Percentiles rank a stretch among this genome's conserved stretches.
These are phyloP conservation scores for Dryococelus australis DNA, from an alignment of 2,888 invertebrate species.

Conservation along the genomic window DNA sequence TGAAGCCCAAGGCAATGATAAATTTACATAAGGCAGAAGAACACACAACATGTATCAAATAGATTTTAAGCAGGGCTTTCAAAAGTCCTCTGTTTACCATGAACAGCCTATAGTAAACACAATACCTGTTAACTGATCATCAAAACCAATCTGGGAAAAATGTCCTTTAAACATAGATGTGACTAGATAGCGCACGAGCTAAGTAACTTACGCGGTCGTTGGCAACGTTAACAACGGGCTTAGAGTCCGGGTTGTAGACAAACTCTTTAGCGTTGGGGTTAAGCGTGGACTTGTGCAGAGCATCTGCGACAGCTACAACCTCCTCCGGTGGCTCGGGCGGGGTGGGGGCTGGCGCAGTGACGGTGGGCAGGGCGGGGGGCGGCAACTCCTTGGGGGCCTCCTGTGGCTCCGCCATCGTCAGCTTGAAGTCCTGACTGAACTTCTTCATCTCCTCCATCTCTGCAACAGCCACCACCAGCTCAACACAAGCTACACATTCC, in stretches of 20 bases:
- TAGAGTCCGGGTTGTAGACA: neutral
- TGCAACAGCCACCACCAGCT: neutral
- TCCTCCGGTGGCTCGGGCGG: neutral
- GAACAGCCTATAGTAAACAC: no score
- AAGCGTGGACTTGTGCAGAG: neutral
- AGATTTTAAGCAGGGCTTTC: no score
- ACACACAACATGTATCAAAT: no score
- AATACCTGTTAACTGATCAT: no score
- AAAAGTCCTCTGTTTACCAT: no score
- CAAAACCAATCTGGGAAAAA: no score
- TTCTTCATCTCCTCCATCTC: neutral
- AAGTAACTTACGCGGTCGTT: neutral
- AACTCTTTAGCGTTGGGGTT: neutral
- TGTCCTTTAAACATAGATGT: no score
- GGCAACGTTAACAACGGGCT: neutral
- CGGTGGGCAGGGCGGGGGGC: neutral
- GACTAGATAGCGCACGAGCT: no score
- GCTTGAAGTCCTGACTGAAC: conserved; percentile 9
- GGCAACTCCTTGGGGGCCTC: neutral
- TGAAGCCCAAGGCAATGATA: no score
- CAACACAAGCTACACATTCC: neutral
- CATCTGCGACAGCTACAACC: neutral
- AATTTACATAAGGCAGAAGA: no score
- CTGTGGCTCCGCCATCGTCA: neutral
- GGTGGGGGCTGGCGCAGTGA: neutral